Conservation (phyloP, 2,113 vertebrate species). For the Ptychochromis oligacanthus region DNA sequence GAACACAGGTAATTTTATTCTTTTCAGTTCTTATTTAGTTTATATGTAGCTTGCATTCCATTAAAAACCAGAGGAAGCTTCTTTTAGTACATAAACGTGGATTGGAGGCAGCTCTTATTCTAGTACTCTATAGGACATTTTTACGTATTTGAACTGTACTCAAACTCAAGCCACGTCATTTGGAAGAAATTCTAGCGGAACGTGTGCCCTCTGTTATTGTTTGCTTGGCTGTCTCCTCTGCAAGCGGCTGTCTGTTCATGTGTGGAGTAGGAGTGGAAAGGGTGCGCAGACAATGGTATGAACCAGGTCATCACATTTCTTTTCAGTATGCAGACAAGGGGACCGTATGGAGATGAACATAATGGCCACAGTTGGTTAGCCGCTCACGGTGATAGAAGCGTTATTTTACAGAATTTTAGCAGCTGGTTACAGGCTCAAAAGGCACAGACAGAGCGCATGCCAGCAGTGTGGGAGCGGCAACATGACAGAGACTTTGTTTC, state of each 20-base stretch:
- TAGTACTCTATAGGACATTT: neutral
- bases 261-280: constrained; percentile 64
- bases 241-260: constrained; percentile 55
- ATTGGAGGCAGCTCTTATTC: neutral
- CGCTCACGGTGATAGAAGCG: constrained; percentile 1
- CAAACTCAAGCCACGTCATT: neutral
- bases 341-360: constrained; percentile 67
- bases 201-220: neutral
- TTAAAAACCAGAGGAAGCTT: neutral
- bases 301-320: constrained; percentile 82
- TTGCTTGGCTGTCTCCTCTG: constrained; percentile 24
- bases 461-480: neutral
- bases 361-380: constrained; percentile 49
- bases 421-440: neutral
- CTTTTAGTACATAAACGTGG: neutral
- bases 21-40: neutral
- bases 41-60: neutral
- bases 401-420: constrained; percentile 20
- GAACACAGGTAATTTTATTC: constrained; percentile 89
- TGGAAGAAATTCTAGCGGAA: constrained; percentile 26
- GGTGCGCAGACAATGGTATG: constrained; percentile 73
- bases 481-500: neutral
- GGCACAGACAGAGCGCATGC: neutral
- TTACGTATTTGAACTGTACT: neutral
- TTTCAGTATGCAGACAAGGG: constrained; percentile 67